These are phyloP conservation scores for Misgurnus anguillicaudatus DNA, from an alignment of 2,113 vertebrate genomes.

Conservation along the genomic window DNA sequence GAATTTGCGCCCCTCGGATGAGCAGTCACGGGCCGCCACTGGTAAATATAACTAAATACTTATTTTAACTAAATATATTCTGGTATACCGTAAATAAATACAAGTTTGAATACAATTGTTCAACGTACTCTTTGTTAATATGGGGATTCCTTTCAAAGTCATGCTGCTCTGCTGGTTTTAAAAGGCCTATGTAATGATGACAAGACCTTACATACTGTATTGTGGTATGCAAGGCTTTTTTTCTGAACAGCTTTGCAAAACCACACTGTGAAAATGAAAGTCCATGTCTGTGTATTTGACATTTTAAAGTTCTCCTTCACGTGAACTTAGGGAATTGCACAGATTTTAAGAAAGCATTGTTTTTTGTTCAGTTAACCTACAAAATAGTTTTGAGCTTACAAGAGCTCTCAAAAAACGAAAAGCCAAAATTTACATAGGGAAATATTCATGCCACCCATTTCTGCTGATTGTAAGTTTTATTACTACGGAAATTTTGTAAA, in stretches of 20 bases:
- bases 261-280: background rate
- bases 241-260: background rate
- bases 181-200: conserved; percentile 49
- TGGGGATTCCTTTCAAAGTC: conserved; percentile 49
- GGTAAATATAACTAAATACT: too few relatives aligned
- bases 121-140: conserved; percentile 27
- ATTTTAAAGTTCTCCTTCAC: background rate
- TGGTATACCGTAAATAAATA: background rate
- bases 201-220: conserved; percentile 34
- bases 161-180: conserved; percentile 44
- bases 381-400: too few relatives aligned
- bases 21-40: too few relatives aligned
- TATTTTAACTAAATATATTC: background rate
- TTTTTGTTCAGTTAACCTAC: too few relatives aligned
- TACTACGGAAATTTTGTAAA: background rate
- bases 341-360: too few relatives aligned
- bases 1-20: too few relatives aligned
- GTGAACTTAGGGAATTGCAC: background rate
- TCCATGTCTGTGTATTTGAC: background rate
- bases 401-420: too few relatives aligned
- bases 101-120: background rate
- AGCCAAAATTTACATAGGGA: too few relatives aligned
- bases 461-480: background rate
- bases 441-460: background rate
- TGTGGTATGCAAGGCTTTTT: conserved; percentile 42